Base-by-base conservation (phyloP, 2,113 vertebrate genomes). In the Xyliphius kryptos region DNA sequence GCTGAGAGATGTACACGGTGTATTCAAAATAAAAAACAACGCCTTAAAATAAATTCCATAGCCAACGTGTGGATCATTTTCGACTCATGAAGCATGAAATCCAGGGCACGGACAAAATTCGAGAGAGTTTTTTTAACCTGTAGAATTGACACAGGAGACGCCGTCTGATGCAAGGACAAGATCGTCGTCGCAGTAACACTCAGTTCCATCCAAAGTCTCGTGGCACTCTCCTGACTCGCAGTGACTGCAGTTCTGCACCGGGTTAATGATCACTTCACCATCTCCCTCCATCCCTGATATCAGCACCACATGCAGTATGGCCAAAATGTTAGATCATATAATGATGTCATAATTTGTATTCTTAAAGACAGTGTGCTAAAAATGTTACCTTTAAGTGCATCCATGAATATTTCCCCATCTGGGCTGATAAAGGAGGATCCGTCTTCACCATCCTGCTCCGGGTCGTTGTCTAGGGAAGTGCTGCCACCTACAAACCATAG, bases 181-280 rank as follows among this genome's bases (percentile, higher is more conserved):
- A 63, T 89, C 89, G 1, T 89, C 80, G 5, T 93, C 91, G 26
- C 96, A 99, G 84, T 86, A 92, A 81, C 96, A 99, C 77, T 90
- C 80, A 46, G 90, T 72, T 49, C 83, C 81, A 32, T 89, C 89
- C 0, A 79, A 75, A 66, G 82, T 88, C 76, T 91, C 66, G 63
- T 90, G 88, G 75, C 96, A 99, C 51, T 97, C 93, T 0, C 88
- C 88, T 60, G 88, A 88, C 69, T 95, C 89, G 64, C 96, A 99
- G 81, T 95, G 93, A 79, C 93, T 98, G 83, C 96, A 99, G 90
- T 99, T 97, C 66, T 91, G 88, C 63, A 92, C 90, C 6, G 92
- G 87, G 60, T 81, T 91, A 77, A 99, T 94, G 71, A 90, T 86
- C 77, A 99, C 95, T 74, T 98, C 96, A 44, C 96, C 96, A 0